phyloP scores from a whole-genome alignment of 2,797 vertebrate genomes.

The Urosaurus nigricauda region DNA sequence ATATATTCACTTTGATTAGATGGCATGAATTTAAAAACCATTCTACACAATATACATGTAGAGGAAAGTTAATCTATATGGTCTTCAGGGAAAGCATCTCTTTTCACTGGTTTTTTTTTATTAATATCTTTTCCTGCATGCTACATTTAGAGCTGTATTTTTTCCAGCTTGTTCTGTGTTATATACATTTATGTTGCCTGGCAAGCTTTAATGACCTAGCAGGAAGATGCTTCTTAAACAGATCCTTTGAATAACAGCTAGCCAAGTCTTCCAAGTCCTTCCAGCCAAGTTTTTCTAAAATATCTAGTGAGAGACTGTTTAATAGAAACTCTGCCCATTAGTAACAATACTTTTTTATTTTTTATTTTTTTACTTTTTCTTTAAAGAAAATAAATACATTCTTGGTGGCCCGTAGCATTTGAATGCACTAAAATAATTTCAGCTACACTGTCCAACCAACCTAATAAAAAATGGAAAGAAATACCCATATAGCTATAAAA shows the following conservation, averaged over 20 bases:
- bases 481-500: constrained; percentile 14
- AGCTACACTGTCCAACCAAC: neutral
- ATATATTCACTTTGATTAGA: constrained; percentile 42
- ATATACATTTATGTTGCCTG: constrained; percentile 20
- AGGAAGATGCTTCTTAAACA: neutral
- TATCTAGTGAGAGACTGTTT: neutral
- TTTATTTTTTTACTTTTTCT: neutral
- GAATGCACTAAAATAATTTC: neutral
- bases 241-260: neutral
- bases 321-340: neutral
- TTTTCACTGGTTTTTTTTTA: constrained; percentile 17
- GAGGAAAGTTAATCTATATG: constrained; percentile 36
- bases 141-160: constrained; percentile 26
- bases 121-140: constrained; percentile 16
- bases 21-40: constrained; percentile 46
- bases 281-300: neutral
- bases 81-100: neutral
- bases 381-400: constrained; percentile 22
- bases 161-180: neutral
- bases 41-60: neutral
- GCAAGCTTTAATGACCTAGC: constrained; percentile 10
- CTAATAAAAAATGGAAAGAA: neutral
- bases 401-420: fast-evolving
- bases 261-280: neutral
- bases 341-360: constrained; percentile 4